These are phyloP conservation scores for Dryobates pubescens DNA, from an alignment of 2,797 vertebrate species.

Conservation along the genomic window DNA sequence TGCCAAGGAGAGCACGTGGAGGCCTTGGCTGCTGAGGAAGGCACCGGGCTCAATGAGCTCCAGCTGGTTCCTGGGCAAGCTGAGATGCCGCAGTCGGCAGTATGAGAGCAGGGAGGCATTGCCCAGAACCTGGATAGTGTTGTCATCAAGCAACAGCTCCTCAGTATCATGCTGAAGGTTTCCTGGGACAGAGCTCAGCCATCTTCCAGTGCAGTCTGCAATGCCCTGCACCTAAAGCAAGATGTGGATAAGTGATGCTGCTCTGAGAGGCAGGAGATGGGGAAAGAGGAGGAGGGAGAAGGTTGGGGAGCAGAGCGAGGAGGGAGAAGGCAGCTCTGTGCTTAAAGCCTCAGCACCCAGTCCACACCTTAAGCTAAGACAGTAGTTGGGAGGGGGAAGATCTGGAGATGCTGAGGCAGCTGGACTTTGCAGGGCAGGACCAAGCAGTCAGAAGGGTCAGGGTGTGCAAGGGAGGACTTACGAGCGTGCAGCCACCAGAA, in stretches of 20 bases:
- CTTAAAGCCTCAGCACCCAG: not conserved
- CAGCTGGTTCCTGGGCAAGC: slow-evolving; percentile 82
- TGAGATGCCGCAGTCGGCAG: slow-evolving; percentile 80
- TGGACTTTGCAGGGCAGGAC: not conserved
- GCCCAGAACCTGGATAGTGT: slow-evolving; percentile 82
- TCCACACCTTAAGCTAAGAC: not conserved
- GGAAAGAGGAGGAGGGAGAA: not conserved
- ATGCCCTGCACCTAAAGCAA: slow-evolving; percentile 79
- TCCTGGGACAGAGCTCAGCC: slow-evolving; percentile 79
- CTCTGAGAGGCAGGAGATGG: not conserved
- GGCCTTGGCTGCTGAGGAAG: slow-evolving; percentile 77
- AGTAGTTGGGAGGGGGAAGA: not conserved
- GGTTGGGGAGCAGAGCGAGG: not conserved
- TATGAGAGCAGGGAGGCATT: slow-evolving; percentile 81
- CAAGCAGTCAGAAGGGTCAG: not conserved
- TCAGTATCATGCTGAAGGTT: slow-evolving; percentile 72
- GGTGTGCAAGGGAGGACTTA: slow-evolving; percentile 66
- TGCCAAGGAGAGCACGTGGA: slow-evolving; percentile 83
- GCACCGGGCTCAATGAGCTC: slow-evolving; percentile 70
- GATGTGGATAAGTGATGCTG: not conserved
- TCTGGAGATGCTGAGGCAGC: not conserved
- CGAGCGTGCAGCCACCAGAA: slow-evolving; percentile 62
- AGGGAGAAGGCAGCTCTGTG: not conserved
- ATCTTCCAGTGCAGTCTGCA: slow-evolving; percentile 78
- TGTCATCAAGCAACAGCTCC: slow-evolving; percentile 87